Evolutionary conservation across 2,888 invertebrate genomes (phyloP), one percentile per base, ranked within the genome.

Genomic region (Crossocerus cetratus): DNA sequence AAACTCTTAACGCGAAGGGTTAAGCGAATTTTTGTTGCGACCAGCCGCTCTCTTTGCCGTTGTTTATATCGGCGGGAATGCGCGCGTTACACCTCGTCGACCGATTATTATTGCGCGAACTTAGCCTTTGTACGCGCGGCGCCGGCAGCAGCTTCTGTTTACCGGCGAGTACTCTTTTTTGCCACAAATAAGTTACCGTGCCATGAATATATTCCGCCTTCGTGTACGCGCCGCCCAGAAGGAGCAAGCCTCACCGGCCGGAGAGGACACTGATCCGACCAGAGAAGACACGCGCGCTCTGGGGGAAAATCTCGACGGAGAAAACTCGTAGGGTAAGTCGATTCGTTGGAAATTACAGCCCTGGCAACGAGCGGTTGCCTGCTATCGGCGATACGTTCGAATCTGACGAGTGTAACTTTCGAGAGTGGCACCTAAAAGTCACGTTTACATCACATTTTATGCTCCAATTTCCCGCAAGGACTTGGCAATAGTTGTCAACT

Each of bases 371-470:
- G 63, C 49, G 18, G 43, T n/a, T n/a, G n/a, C n/a, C n/a, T n/a
- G n/a, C 14, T 54, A 21, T 44, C 61, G 57, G 20, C 63, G 56
- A 23, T 53, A 63, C 63, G 63, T 67, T 77, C 78, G 66, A 78
- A 78, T 70, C 61, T 62, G 32, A 8, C 11, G 32, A 32, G 32
- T 32, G 8, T 32, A 32, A 32, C 32, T 8, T 32, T 32, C 5
- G 32, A 4, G 1, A 32, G 11, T 32, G 5, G 11, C 11, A 11
- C 11, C 32, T 32, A 8, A 32, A 32, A 8, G 32, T 32, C 11
- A 1, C 8, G 1, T 32, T 1, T 11, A 32, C 32, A 5, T 32
- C 5, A 11, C 32, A 32, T 32, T 32, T 32, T 11, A 32, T 32
- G 32, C 32, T n/a, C 8, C 8, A 32, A 32, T 32, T 1, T 32